A percentile compares a stretch with the other conserved stretches of the same genome.
Conservation (phyloP, 2,888 invertebrate species). For the Didymodactylos carnosus region DNA sequence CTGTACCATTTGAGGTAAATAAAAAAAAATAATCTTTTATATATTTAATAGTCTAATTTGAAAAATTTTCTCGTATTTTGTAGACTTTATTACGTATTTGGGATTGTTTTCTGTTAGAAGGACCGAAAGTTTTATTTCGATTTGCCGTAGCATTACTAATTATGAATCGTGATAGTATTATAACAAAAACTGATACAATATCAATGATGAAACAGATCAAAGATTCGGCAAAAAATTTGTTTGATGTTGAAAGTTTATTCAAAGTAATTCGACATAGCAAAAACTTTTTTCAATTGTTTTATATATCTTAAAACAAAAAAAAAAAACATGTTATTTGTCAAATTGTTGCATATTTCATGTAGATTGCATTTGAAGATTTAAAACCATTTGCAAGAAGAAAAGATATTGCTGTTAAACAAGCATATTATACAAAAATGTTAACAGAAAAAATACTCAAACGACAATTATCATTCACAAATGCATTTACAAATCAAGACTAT, state of each 20-base stretch:
- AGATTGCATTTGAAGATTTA: slow-evolving; percentile 37
- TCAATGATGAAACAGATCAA: slow-evolving; percentile 39
- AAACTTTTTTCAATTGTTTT: too few relatives aligned
- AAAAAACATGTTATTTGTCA: slow-evolving; percentile 8
- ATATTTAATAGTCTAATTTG: neutral
- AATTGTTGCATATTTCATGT: slow-evolving; percentile 16
- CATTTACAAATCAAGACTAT: neutral
- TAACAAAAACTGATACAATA: slow-evolving; percentile 37
- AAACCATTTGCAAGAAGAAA: slow-evolving; percentile 36
- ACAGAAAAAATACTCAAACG: slow-evolving; percentile 24
- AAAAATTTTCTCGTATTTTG: slow-evolving; percentile 25
- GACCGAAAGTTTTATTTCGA: slow-evolving; percentile 40
- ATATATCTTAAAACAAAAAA: too few relatives aligned
- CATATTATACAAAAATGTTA: slow-evolving; percentile 33
- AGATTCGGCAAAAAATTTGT: slow-evolving; percentile 34
- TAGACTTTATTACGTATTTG: slow-evolving; percentile 39
- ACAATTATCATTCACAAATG: neutral
- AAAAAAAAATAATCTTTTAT: slow-evolving; percentile 14
- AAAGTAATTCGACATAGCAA: slow-evolving; percentile 31
- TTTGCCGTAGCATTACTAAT: slow-evolving; percentile 39
- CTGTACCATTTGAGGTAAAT: slow-evolving; percentile 38
- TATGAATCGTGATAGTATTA: slow-evolving; percentile 36
- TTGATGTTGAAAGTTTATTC: slow-evolving; percentile 36
- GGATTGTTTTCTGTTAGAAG: slow-evolving; percentile 41
- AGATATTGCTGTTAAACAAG: slow-evolving; percentile 35